Evolutionary conservation across 2,113 vertebrate genomes (phyloP), one percentile per base, ranked within the genome.

Genomic region (Noturus placidus): DNA sequence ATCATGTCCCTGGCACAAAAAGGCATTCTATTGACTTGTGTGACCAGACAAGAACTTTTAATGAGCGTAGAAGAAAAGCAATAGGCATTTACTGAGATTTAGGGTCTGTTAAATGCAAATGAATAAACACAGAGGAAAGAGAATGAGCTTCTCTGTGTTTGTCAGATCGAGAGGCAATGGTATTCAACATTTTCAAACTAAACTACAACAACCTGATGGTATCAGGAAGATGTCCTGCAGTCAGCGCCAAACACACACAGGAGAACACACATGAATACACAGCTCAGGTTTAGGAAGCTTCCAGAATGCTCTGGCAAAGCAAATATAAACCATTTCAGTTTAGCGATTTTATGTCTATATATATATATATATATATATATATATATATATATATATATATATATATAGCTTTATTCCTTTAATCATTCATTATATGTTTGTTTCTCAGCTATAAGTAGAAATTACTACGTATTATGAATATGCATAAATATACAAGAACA

Each of bases 141-240:
- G 56, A 77, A 81, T n/a, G 8, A 63, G 20, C 50, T 57, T 38
- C 77, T 27, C 77, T 57, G 85, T 69, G 77, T 87, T 77, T 76
- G 35, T 77, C 20, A 81, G 52, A 57, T 17, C 5, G 10, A 57
- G 25, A 87, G 63, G 77, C 61, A 30, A 35, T 65, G 85, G 13
- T 61, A 46, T 35, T 56, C 20, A 70, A 35, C 79, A 61, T 81
- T 38, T 81, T 81, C 20, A 81, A 69, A n/a, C 77, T 80, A 35
- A 86, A 27, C 20, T 27, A 54, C 77, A 81, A 70, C 61, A 87
- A 81, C 61, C 85, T 87, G 77, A 81, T 70, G 63, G 30, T 38
- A 38, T 86, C 46, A 80, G 76, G 46, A 86, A 86, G 54, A 76
- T 76, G 52, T 76, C 52, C 54, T 20, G 69, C 69, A 54, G 20